Evolutionary conservation across 2,797 vertebrate genomes (phyloP).

Genomic region (Poecile montanus): DNA sequence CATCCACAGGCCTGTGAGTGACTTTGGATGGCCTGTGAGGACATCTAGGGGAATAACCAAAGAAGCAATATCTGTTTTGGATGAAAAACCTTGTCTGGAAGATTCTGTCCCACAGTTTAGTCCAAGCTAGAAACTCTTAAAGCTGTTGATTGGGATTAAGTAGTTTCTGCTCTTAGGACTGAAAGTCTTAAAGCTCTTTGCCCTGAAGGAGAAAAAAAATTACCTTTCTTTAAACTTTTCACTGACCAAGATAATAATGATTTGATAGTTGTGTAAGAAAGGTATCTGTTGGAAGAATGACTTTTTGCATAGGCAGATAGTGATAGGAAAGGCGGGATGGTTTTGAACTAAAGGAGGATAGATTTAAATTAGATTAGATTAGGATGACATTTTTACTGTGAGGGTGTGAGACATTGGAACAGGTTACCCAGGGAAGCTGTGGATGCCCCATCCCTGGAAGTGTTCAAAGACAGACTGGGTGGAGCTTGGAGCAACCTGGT

Average conservation of each 20-base stretch:
- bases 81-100: not conserved
- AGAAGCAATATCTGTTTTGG: not conserved
- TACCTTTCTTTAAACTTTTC: not conserved
- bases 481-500: not conserved
- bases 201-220: not conserved
- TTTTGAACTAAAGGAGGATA: not conserved
- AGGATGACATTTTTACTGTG: not conserved
- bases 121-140: not conserved
- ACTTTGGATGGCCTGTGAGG: conserved; percentile 42
- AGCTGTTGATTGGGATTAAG: not conserved
- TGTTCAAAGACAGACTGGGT: not conserved
- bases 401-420: not conserved
- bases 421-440: not conserved
- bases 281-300: not conserved
- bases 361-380: not conserved
- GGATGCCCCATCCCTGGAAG: not conserved
- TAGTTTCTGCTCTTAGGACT: not conserved
- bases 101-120: not conserved
- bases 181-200: not conserved
- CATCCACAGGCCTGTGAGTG: not conserved
- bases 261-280: not conserved
- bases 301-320: not conserved
- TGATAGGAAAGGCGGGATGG: not conserved
- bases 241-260: not conserved
- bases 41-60: conserved; percentile 50